Conservation (phyloP, 2,113 vertebrate species). For the Arenaria interpres region DNA sequence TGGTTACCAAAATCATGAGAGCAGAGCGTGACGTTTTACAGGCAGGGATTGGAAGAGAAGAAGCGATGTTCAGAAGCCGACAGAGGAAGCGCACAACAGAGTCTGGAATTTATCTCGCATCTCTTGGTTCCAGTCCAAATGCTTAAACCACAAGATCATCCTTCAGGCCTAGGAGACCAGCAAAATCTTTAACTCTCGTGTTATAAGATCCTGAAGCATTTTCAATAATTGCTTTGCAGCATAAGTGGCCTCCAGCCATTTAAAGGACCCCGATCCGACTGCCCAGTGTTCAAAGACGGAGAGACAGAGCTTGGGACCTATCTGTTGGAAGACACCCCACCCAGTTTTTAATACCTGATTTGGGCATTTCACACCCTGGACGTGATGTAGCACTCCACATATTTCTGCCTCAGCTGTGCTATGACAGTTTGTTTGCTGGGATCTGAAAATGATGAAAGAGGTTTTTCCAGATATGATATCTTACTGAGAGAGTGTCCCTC, state of each 20-base stretch:
- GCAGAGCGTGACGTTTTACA: not conserved
- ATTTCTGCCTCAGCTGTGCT: not conserved
- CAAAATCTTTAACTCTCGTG: not conserved
- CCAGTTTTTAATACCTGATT: not conserved
- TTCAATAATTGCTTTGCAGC: not conserved
- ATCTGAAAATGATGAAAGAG: not conserved
- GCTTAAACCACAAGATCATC: conserved; percentile 23
- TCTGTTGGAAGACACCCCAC: not conserved
- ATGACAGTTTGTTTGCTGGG: not conserved
- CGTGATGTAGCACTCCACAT: not conserved
- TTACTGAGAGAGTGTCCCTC: not conserved
- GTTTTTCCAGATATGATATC: not conserved
- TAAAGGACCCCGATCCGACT: not conserved
- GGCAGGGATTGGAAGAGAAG: not conserved
- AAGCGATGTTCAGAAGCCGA: not conserved
- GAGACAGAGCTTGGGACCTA: not conserved
- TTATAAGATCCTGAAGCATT: not conserved
- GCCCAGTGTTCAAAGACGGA: not conserved
- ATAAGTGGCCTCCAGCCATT: not conserved
- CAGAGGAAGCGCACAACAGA: conserved; percentile 12
- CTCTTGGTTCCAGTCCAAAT: conserved; percentile 36
- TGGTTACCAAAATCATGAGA: fast-evolving
- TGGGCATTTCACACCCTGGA: not conserved
- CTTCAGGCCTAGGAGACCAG: not conserved
- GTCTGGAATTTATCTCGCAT: conserved; percentile 45